Base-by-base conservation (phyloP, 2,113 vertebrate genomes). In the Mellivora capensis region DNA sequence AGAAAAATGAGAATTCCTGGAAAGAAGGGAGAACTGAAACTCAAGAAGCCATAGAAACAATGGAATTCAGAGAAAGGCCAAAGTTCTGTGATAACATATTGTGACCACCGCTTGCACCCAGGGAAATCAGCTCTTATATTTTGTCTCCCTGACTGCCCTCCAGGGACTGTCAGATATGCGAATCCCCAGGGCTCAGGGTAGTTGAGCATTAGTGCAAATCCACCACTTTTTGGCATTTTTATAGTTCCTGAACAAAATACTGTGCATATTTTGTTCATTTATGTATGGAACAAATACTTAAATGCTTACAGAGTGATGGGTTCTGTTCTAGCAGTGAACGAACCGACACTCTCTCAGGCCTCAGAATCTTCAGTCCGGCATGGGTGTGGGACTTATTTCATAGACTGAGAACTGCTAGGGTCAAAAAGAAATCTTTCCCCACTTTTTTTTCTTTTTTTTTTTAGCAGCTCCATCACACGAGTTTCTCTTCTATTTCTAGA, bases 1-100 rank as follows among this genome's bases (percentile, higher is more conserved):
- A 80, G 31, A 94, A 85, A 91, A 91, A 82, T 34, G 42, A 91
- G 83, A 93, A 96, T 96, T 95, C 87, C 76, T 96, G 72, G 79
- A 93, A 95, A 91, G 71, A 21, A 89, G 17, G 80, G 81, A 61
- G 25, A 76, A 6, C 42, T 90, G 87, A 82, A 90, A 93, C 37
- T 64, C 64, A 96, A 85, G 72, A 94, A 90, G 37, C 42, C 13
- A 23, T 34, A 82, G 64, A 67, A 13, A 82, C 91, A 96, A 86
- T 9, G 80, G 21, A 82, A 76, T 96, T 59, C 86, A 82, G 69
- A 87, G 83, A 42, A 37, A 17, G 1, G 31, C 8, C 4, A 42
- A 54, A 44, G 49, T 42, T 82, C 83, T 69, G 39, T 61, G 29
- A 3, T 31, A 23, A 13, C 31, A 13, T 34, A 17, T 29, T 67